Base-by-base conservation (phyloP, 2,888 invertebrate genomes). In the Perdita meconis region DNA sequence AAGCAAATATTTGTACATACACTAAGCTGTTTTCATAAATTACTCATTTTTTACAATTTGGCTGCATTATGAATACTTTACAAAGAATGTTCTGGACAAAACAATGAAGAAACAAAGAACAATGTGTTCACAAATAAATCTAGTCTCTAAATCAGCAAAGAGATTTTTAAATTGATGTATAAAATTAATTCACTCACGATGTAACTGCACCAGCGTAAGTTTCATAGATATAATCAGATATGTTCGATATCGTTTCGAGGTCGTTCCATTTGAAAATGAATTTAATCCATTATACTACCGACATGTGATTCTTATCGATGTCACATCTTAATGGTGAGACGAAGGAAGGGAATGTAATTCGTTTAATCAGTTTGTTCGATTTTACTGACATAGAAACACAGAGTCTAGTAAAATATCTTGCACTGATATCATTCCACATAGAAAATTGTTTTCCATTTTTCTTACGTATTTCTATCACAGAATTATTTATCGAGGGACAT, bases 341-440 rank as follows among this genome's bases (percentile, higher is more conserved):
- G 73, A 73, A 73, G 74, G 72, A 44, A 60, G 30, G 53, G 30
- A 56, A 56, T 55, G 38, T 36, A 56, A 55, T 74, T 47, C 30
- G 47, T 61, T 73, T 34, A 26, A 72, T 55, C 50, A 13, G 34
- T 13, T 36, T 13, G 38, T 30, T 38, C 8, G 10, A 10, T 16
- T 47, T 36, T n/a, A 19, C 13, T 30, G 2, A 16, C 6, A 2
- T 42, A 6, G 53, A 5, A 42, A 44, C 19, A 5, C 4, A 44
- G 38, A 3, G 19, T 30, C 30, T 30, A 30, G 30, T 30, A 30
- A 30, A 47, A 44, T 44, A 22, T 19, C 22, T 22, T 10, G 10
- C 10, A 3, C 10, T 22, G 10, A 47, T 10, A 19, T 16, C 19
- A 47, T 47, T 10, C 10, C 19, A 47, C 22, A 10, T 10, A 19